Evolutionary conservation across 1,140 invertebrate species (phyloP), one percentile per base, ranked within the genome.

Genomic region (Episyrphus balteatus): DNA sequence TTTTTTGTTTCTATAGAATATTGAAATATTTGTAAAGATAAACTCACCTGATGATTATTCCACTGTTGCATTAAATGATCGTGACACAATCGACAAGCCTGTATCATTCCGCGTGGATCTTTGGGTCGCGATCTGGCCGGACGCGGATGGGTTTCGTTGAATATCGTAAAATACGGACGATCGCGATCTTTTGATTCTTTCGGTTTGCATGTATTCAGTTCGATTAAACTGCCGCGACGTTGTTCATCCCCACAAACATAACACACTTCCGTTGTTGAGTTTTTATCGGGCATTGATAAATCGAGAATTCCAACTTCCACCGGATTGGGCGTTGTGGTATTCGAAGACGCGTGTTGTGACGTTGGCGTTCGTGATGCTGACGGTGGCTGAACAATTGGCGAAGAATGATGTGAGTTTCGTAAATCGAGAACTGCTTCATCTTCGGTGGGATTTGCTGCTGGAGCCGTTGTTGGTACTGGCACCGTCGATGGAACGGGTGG

Each of bases 171-270:
- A 69, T 86, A 91, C 13, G 88, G 81, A 51, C 77, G 70, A 52
- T 61, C 72, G 46, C 70, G 68, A 12, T 50, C 57, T 19, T 60
- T 56, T 0, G 48, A 42, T 44, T 78, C 75, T 62, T 75, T 75
- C 3, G 76, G 74, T 61, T 74, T 70, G 46, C 75, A 72, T 34
- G 76, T 77, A 55, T 73, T 73, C 36, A 78, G 62, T 54, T 78
- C 76, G 46, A 68, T 77, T 18, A 92, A 73, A 49, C 84, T 86
- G 33, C 87, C 87, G 46, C 83, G 74, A 48, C 81, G 80, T 60
- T 84, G 84, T 66, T 90, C 86, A 61, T 88, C 86, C n/a, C 88
- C 87, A 66, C 88, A 92, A 11, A 90, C 82, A 64, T 88, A 88
- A 66, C 84, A 91, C 17, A 90, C 88, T 73, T 90, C 87, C 37